Percentiles rank a stretch among this genome's conserved stretches.
phyloP scores from a whole-genome alignment of 2,113 vertebrate genomes.

The Rhabdornis inornatus region DNA sequence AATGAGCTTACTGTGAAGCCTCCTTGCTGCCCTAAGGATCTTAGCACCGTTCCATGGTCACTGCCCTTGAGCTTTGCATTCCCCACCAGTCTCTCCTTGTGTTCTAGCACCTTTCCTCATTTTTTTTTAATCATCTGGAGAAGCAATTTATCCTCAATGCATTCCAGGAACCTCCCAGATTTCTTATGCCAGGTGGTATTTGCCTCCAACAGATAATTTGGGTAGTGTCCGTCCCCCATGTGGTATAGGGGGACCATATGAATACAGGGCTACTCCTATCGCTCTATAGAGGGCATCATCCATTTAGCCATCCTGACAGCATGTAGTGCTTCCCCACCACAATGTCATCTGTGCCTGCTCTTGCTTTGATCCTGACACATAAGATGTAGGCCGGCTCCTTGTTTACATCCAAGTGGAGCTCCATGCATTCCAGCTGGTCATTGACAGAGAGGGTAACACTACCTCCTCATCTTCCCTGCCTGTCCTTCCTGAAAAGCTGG shows the following conservation, averaged over 20 bases:
- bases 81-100: neutral
- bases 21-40: neutral
- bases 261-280: neutral
- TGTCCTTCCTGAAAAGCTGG: neutral
- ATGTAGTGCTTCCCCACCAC: neutral
- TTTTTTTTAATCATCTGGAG: neutral
- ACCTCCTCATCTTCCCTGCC: neutral
- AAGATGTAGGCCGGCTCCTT: neutral
- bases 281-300: neutral
- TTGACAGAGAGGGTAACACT: neutral
- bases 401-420: neutral
- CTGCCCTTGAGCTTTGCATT: neutral
- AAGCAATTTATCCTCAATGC: rapidly evolving
- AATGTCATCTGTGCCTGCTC: neutral
- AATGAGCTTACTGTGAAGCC: neutral
- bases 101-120: neutral
- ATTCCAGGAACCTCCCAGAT: neutral
- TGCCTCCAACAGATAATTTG: neutral
- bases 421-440: too few species aligned
- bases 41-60: neutral
- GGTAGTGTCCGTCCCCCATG: too few species aligned
- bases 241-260: too few species aligned
- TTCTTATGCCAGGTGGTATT: neutral
- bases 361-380: neutral
- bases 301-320: neutral